phyloP scores from a whole-genome alignment of 2,113 vertebrate genomes.

The Colinus virginianus region DNA sequence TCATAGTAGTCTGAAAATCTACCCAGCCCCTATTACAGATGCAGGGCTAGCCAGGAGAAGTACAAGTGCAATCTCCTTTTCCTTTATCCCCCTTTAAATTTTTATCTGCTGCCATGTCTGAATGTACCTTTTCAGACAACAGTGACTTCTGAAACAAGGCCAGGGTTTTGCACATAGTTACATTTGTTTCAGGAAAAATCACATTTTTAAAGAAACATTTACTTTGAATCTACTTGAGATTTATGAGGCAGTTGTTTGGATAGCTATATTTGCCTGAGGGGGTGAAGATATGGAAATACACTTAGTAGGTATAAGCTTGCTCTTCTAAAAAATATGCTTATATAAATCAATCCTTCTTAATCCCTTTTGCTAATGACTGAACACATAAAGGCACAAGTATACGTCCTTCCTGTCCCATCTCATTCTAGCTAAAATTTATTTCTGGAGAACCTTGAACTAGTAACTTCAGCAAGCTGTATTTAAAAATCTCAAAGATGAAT shows the following conservation, averaged over 20 bases:
- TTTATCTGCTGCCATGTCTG: neutral
- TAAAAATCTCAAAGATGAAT: neutral
- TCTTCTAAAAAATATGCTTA: neutral
- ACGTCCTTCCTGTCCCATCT: neutral
- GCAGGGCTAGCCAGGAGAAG: fast-evolving
- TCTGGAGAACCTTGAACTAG: neutral
- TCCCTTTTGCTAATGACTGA: neutral
- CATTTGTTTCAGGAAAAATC: neutral
- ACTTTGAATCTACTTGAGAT: neutral
- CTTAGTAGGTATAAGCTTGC: neutral
- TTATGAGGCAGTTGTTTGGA: fast-evolving
- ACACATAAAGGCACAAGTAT: neutral
- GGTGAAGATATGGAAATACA: neutral
- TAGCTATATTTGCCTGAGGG: neutral
- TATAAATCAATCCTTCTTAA: neutral
- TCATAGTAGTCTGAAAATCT: neutral
- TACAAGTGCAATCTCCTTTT: fast-evolving
- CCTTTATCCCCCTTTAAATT: neutral
- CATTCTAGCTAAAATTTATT: neutral
- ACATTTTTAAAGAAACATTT: neutral
- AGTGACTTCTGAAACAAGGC: neutral
- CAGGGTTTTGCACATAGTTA: neutral
- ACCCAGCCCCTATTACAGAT: neutral
- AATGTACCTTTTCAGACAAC: neutral
- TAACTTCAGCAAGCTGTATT: neutral